Percentiles rank a stretch among this genome's conserved stretches.
Conservation (phyloP, 1,140 invertebrate genomes). For the Zaprionus capensis region DNA sequence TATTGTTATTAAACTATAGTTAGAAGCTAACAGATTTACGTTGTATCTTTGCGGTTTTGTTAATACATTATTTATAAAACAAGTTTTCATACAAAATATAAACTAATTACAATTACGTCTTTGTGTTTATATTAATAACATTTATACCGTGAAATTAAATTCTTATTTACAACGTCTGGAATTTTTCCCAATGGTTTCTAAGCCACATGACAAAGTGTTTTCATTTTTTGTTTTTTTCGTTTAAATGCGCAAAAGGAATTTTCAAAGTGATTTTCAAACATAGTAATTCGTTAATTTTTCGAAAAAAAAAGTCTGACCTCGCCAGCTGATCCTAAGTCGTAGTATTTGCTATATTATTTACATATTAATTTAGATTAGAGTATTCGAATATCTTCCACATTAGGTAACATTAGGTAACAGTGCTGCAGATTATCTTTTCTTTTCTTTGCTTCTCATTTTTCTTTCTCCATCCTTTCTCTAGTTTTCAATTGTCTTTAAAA, state of each 20-base stretch:
- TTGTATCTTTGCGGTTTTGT: conserved; percentile 48
- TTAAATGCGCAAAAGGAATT: conserved; percentile 60
- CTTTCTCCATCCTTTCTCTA: neutral
- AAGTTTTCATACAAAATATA: conserved; percentile 74
- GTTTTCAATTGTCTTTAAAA: neutral
- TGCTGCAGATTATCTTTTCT: conserved; percentile 13
- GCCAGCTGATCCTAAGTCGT: conserved; percentile 30
- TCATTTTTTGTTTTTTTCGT: conserved; percentile 18
- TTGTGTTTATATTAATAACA: conserved; percentile 34
- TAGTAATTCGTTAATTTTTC: conserved; percentile 36
- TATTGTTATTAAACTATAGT: conserved; percentile 54
- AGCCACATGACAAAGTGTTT: conserved; percentile 36
- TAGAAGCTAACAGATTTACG: conserved; percentile 54
- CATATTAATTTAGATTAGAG: conserved; percentile 51
- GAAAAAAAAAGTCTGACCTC: conserved; percentile 8
- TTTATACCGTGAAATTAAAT: conserved; percentile 45
- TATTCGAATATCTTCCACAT: conserved; percentile 45
- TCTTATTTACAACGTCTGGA: conserved; percentile 46
- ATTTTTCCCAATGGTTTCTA: conserved; percentile 25
- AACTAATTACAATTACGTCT: conserved; percentile 73
- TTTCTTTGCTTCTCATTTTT: neutral
- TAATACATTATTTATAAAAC: conserved; percentile 66
- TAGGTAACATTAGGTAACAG: conserved; percentile 60
- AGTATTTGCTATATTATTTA: conserved; percentile 64
- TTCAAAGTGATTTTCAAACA: conserved; percentile 25